Conservation (phyloP, 2,797 vertebrate genomes). For the Tenualosa thibaudeaui region DNA sequence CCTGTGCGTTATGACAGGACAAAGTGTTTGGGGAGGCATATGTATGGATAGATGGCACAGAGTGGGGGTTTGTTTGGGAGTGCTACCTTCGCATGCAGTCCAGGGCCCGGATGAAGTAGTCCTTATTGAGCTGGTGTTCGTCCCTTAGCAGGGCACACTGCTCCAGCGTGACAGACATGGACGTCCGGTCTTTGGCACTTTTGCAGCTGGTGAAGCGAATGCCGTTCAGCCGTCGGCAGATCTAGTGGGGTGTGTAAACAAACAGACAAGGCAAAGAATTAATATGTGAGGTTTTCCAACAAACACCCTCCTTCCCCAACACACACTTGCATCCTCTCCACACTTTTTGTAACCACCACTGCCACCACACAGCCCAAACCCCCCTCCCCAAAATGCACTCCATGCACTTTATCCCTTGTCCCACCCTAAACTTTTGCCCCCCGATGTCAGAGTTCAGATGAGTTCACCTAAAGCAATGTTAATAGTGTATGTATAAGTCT, state of each 20-base stretch:
- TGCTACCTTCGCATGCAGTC: slow-evolving; percentile 97
- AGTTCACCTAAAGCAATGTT: not conserved
- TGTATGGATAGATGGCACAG: not conserved
- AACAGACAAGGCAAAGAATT: not conserved
- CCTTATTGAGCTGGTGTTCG: slow-evolving; percentile 93
- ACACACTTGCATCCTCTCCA: no score
- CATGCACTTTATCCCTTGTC: no score
- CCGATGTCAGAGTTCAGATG: not conserved
- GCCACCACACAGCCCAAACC: no score
- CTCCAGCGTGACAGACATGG: slow-evolving; percentile 97
- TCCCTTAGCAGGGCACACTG: slow-evolving; percentile 94
- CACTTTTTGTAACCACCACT: no score
- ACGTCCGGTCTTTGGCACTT: slow-evolving; percentile 99
- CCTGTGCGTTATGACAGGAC: no score
- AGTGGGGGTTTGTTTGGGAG: not conserved
- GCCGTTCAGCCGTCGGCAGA: slow-evolving; percentile 94
- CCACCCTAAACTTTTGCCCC: no score
- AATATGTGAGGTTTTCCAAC: not conserved
- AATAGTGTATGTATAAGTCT: no score
- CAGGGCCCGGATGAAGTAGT: slow-evolving; percentile 90
- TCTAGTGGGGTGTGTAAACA: slow-evolving; percentile 67
- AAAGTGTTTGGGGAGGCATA: not conserved
- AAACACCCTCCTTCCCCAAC: no score
- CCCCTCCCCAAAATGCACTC: no score
- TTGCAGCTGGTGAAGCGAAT: slow-evolving; percentile 98